phyloP scores from a whole-genome alignment of 2,797 vertebrate species.

The Anas bahamensis region DNA sequence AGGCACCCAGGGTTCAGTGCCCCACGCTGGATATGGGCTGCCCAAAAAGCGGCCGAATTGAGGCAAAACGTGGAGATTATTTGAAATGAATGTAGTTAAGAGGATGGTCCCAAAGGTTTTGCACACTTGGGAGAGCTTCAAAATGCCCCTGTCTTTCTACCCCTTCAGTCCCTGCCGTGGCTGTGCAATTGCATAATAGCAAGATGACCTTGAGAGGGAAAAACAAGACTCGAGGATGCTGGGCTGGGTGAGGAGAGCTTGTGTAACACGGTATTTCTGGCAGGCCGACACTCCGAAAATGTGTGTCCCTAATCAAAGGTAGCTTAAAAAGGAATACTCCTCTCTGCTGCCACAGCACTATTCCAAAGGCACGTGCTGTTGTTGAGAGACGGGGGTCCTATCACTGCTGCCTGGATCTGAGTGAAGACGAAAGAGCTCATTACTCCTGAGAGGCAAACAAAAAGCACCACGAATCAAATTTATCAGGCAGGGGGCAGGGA shows the following conservation, averaged over 20 bases:
- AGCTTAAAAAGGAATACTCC: not conserved
- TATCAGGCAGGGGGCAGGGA: not conserved
- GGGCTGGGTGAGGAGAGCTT: slow-evolving; percentile 37
- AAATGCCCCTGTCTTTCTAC: not conserved
- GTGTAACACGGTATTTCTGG: slow-evolving; percentile 38
- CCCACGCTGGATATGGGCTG: not conserved
- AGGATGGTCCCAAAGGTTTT: not conserved
- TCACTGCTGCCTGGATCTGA: slow-evolving; percentile 1
- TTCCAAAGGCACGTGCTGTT: not conserved
- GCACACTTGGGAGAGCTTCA: not conserved
- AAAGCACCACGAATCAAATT: slow-evolving; percentile 50
- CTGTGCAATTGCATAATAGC: slow-evolving; percentile 13
- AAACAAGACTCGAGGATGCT: slow-evolving; percentile 1
- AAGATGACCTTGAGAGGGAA: slow-evolving; percentile 37
- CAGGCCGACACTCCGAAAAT: slow-evolving; percentile 16
- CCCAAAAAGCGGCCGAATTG: not conserved
- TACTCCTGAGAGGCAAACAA: slow-evolving; percentile 31
- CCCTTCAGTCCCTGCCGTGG: not conserved
- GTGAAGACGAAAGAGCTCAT: slow-evolving; percentile 11
- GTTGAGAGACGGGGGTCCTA: not conserved
- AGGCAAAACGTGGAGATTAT: not conserved
- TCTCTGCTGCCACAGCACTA: not conserved
- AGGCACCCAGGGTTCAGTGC: fast-evolving
- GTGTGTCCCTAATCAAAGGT: slow-evolving; percentile 27
- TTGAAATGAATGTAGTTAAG: not conserved